Conservation (phyloP, 1,140 invertebrate genomes). For the Pseudomyrmex pallidus region DNA sequence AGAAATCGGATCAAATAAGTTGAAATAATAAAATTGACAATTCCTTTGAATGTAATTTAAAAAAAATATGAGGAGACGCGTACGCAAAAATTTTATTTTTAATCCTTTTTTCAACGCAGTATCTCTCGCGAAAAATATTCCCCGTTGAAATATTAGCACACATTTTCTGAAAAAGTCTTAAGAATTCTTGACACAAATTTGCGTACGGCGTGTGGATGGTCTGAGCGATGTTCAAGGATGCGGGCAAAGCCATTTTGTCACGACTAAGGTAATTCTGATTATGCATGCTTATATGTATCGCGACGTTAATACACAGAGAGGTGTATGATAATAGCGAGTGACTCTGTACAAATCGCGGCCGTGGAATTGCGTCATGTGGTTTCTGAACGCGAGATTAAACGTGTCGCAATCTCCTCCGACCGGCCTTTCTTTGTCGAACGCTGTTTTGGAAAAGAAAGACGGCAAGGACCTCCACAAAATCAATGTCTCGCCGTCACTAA, state of each 20-base stretch:
- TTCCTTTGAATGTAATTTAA: not conserved
- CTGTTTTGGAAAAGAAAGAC: conserved; percentile 48
- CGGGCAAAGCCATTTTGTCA: not conserved
- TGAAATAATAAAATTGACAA: not conserved
- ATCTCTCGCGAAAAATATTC: too few species aligned
- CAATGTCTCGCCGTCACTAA: conserved; percentile 32
- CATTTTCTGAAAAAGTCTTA: not conserved
- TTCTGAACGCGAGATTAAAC: not conserved
- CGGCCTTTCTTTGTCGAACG: conserved; percentile 42
- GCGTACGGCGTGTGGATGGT: not conserved
- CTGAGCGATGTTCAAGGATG: conserved; percentile 25
- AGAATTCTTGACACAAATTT: not conserved
- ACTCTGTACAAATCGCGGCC: conserved; percentile 30
- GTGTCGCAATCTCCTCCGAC: conserved; percentile 17
- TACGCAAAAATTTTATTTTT: not conserved
- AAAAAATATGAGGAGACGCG: not conserved
- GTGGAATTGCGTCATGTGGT: conserved; percentile 59
- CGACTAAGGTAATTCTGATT: conserved; percentile 15
- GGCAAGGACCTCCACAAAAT: conserved; percentile 22
- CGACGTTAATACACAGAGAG: not conserved
- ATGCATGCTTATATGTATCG: conserved; percentile 5
- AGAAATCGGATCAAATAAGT: not conserved
- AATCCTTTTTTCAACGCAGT: too few species aligned
- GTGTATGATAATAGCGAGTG: conserved; percentile 18
- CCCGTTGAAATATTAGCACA: too few species aligned